These are phyloP conservation scores for Hypolimnas misippus DNA, from an alignment of 2,888 invertebrate species.

Conservation along the genomic window DNA sequence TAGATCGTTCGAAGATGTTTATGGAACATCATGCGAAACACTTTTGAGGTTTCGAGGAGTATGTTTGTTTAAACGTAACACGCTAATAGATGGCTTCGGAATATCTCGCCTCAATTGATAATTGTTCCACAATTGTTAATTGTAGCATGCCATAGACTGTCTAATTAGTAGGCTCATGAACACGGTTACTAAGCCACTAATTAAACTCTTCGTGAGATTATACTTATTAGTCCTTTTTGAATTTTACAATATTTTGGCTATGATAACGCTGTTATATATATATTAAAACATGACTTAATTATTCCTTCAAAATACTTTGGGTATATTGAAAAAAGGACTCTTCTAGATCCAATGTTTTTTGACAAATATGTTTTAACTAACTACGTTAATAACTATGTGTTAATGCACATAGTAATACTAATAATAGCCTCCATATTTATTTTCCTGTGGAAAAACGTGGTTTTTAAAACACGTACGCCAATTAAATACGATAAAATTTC, in stretches of 20 bases:
- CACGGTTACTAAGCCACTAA: slow-evolving; percentile 38
- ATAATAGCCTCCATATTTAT: no score
- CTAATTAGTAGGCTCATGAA: slow-evolving; percentile 53
- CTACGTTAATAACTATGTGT: no score
- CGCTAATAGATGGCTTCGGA: slow-evolving; percentile 61
- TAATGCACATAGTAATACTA: no score
- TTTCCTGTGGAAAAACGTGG: neutral
- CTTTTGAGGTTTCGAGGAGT: slow-evolving; percentile 47
- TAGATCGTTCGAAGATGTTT: slow-evolving; percentile 32
- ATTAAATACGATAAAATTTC: neutral
- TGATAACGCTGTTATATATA: neutral
- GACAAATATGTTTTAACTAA: no score
- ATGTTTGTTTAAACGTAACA: slow-evolving; percentile 61
- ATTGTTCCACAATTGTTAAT: slow-evolving; percentile 75
- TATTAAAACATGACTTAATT: neutral
- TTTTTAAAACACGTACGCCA: neutral
- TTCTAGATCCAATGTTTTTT: no score
- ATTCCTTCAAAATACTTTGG: no score
- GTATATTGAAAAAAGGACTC: no score
- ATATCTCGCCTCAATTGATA: slow-evolving; percentile 60
- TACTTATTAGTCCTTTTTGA: neutral
- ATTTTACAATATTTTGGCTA: neutral
- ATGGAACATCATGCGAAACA: slow-evolving; percentile 41
- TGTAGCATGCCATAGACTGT: slow-evolving; percentile 52
- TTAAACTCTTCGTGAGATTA: neutral